Conservation (phyloP, 2,797 vertebrate genomes). For the Platyrinchus mystaceus region DNA sequence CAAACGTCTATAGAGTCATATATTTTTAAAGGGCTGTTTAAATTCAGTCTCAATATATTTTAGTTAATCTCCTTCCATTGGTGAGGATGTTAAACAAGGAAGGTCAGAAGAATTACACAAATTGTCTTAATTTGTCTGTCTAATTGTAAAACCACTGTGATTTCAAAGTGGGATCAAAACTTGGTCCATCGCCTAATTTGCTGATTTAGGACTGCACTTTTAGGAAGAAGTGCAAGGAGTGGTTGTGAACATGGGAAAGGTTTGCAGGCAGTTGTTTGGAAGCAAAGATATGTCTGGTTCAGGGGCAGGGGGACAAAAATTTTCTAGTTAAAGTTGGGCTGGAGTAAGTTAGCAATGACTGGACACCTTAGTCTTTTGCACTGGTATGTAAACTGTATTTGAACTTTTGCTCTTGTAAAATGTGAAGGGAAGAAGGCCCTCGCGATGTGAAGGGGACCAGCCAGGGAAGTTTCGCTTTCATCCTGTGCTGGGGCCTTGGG, state of each 20-base stretch:
- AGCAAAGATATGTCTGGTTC: not conserved
- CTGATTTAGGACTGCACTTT: not conserved
- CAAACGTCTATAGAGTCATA: not conserved
- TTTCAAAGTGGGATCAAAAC: not conserved
- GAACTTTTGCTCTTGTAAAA: conserved; percentile 56
- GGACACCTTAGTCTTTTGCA: conserved; percentile 7
- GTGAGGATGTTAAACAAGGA: not conserved
- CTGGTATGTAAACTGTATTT: conserved; percentile 55
- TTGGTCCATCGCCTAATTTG: not conserved
- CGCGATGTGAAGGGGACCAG: not conserved
- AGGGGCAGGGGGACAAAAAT: accelerated
- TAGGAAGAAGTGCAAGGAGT: not conserved
- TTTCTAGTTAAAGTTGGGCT: not conserved
- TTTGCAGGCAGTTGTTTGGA: not conserved
- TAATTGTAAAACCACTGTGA: not conserved
- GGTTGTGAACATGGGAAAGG: not conserved
- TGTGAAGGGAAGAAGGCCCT: not conserved
- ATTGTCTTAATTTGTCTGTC: not conserved
- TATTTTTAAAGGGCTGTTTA: not conserved
- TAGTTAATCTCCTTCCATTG: not conserved
- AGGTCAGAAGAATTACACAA: not conserved
- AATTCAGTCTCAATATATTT: not conserved
- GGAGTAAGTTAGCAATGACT: not conserved
- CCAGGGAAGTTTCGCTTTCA: conserved; percentile 53
- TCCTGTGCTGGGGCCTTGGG: not conserved